Evolutionary conservation across 2,113 vertebrate genomes (phyloP).

Genomic region (Lycaon pictus): DNA sequence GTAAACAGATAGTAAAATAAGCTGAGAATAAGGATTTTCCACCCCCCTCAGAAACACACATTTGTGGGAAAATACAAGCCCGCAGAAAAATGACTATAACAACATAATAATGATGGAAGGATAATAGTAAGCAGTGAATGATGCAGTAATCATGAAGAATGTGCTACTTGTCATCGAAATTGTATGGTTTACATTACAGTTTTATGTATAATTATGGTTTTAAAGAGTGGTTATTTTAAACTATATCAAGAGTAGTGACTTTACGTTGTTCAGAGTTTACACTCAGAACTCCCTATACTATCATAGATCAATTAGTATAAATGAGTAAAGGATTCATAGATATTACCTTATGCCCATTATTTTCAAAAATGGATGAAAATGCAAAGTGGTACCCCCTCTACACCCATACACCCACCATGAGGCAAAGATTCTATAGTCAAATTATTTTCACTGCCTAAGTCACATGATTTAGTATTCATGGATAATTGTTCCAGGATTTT

Average conservation of each 20-base stretch:
- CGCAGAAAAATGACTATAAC: background rate
- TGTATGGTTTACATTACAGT: background rate
- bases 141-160: background rate
- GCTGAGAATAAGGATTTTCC: background rate
- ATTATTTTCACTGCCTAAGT: slow-evolving; percentile 72
- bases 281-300: background rate
- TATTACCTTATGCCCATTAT: background rate
- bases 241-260: background rate
- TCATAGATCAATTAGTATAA: background rate
- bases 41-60: background rate
- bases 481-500: slow-evolving; percentile 80
- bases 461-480: slow-evolving; percentile 69
- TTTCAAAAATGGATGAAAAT: slow-evolving; percentile 61
- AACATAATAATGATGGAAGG: background rate
- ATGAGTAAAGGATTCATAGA: slow-evolving; percentile 35
- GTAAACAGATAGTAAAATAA: background rate
- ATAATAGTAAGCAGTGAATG: background rate
- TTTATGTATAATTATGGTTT: background rate
- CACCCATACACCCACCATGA: background rate
- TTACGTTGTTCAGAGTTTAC: background rate
- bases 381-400: background rate
- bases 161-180: background rate
- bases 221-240: slow-evolving; percentile 5
- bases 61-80: background rate
- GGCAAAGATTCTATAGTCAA: background rate